These are phyloP conservation scores for Aleiodes leptofemur DNA, from an alignment of 2,888 invertebrate species.

Conservation along the genomic window DNA sequence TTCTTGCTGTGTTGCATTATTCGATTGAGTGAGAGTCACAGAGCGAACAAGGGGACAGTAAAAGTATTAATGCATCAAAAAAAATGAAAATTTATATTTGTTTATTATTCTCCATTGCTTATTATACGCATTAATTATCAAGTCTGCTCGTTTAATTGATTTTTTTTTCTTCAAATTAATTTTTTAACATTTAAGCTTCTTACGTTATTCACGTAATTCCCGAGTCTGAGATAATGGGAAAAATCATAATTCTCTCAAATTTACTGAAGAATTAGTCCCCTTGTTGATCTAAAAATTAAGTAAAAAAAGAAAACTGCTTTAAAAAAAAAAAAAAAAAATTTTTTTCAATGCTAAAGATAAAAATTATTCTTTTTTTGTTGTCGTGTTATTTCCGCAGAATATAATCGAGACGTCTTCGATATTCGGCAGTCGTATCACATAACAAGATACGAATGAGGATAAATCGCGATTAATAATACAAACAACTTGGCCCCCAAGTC, in stretches of 20 bases:
- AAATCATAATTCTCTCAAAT: not conserved
- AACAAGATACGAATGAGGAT: constrained; percentile 36
- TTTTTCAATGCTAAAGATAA: too few relatives aligned
- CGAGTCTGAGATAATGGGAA: not conserved
- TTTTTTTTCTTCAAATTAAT: too few relatives aligned
- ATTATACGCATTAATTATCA: not conserved
- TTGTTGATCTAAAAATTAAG: not conserved
- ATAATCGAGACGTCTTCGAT: constrained; percentile 27
- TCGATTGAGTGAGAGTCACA: constrained; percentile 18
- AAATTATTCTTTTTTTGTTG: constrained; percentile 16
- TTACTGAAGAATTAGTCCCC: not conserved
- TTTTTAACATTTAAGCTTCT: not conserved
- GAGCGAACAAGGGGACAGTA: not conserved
- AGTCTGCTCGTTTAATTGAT: not conserved
- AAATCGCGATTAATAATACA: constrained; percentile 34
- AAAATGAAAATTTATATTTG: too few relatives aligned
- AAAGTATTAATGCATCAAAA: too few relatives aligned
- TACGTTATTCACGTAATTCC: not conserved
- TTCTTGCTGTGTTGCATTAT: constrained; percentile 16
- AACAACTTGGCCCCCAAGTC: constrained; percentile 32
- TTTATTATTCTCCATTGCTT: not conserved
- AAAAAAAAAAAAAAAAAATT: too few relatives aligned
- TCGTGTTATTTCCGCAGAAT: constrained; percentile 35
- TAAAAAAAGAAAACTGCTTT: too few relatives aligned
- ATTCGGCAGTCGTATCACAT: constrained; percentile 24